A percentile compares a stretch with the other conserved stretches of the same genome.
Evolutionary conservation across 2,113 vertebrate species (phyloP).

Genomic region (Phyllopteryx taeniolatus): DNA sequence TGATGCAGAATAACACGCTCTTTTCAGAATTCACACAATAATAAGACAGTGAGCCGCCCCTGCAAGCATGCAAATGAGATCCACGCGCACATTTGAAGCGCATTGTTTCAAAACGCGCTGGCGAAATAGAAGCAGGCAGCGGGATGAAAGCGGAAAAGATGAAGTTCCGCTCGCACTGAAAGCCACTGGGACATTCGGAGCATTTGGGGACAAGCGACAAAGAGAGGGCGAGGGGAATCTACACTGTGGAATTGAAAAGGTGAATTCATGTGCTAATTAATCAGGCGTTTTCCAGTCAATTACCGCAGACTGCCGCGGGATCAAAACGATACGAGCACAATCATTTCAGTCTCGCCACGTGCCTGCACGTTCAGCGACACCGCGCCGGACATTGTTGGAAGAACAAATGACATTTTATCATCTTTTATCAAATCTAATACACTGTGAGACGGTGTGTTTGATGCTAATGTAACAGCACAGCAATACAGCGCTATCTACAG

Average conservation of each 20-base stretch:
- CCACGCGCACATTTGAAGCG: slow-evolving; percentile 45
- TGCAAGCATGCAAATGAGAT: neutral
- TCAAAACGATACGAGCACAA: neutral
- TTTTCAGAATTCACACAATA: no score
- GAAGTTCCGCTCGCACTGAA: neutral
- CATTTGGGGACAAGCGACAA: slow-evolving; percentile 19
- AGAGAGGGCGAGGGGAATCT: slow-evolving; percentile 23
- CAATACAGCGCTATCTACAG: no score
- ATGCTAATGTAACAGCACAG: no score
- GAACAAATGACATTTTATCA: no score
- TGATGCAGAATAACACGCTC: no score
- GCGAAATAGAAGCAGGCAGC: slow-evolving; percentile 23
- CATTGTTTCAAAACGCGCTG: slow-evolving; percentile 44
- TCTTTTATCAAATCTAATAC: slow-evolving; percentile 2
- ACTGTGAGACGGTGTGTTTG: no score
- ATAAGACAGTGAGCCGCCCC: no score
- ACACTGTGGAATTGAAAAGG: slow-evolving; percentile 28
- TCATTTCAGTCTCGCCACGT: slow-evolving; percentile 7
- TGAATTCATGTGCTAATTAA: slow-evolving; percentile 54
- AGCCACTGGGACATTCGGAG: slow-evolving; percentile 28
- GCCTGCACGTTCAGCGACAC: slow-evolving; percentile 13
- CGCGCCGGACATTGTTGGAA: neutral
- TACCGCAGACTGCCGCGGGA: slow-evolving; percentile 6
- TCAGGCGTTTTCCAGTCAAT: slow-evolving; percentile 28
- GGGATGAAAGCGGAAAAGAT: neutral